Percentiles rank a stretch among this genome's conserved stretches.
These are phyloP conservation scores for Falco novaeseelandiae DNA, from an alignment of 2,797 vertebrate species.

Conservation along the genomic window DNA sequence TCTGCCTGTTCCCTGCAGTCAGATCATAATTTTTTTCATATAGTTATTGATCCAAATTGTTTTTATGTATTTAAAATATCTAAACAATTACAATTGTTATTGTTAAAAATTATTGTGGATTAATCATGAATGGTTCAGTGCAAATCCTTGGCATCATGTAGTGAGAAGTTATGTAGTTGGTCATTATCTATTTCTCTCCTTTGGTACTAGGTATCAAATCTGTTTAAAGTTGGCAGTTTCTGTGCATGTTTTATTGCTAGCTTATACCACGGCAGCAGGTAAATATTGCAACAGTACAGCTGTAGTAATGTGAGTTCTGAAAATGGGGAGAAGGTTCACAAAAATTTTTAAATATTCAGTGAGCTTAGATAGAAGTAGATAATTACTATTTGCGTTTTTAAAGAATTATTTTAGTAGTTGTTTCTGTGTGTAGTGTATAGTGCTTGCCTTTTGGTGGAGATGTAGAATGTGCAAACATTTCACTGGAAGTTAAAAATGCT, in stretches of 20 bases:
- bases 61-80: neutral
- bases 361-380: neutral
- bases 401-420: neutral
- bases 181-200: neutral
- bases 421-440: neutral
- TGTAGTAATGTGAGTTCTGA: neutral
- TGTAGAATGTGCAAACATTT: neutral
- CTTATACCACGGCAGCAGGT: neutral
- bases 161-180: neutral
- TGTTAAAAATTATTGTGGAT: neutral
- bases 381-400: neutral
- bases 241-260: neutral
- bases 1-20: neutral
- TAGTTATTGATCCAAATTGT: neutral
- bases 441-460: constrained; percentile 43
- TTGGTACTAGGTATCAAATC: neutral
- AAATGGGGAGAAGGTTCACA: neutral
- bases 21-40: neutral
- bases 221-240: neutral
- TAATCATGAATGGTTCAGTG: neutral
- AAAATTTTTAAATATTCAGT: neutral
- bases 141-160: neutral
- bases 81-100: neutral
- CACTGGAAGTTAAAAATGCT: neutral
- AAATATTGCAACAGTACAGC: neutral